A percentile compares a stretch with the other conserved stretches of the same genome.
phyloP scores from a whole-genome alignment of 2,888 invertebrate genomes.

The Cataglyphis rosenhaueri region DNA sequence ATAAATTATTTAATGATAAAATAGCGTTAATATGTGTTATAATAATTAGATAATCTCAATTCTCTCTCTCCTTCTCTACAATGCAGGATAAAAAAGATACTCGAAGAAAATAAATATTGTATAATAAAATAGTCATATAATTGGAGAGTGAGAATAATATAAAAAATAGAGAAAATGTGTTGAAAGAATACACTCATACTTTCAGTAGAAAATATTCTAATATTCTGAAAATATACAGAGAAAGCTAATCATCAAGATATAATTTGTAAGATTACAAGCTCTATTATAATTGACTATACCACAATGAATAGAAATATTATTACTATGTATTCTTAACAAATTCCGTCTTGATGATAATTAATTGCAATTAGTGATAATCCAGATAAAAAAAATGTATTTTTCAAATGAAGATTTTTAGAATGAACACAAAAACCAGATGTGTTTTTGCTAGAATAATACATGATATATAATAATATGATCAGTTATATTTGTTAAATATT shows the following conservation, averaged over 20 bases:
- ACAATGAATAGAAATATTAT: conserved; percentile 25
- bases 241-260: conserved; percentile 30
- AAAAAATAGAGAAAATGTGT: not conserved
- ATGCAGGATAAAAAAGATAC: not conserved
- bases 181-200: conserved; percentile 27
- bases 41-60: conserved; percentile 3
- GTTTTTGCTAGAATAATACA: conserved; percentile 30
- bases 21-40: not conserved
- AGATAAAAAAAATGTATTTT: conserved; percentile 35
- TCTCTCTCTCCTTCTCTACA: not conserved
- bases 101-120: conserved; percentile 26
- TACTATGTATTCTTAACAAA: conserved; percentile 15
- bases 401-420: conserved; percentile 44
- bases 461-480: not conserved
- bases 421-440: not conserved
- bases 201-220: conserved; percentile 5
- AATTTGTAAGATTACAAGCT: conserved; percentile 26
- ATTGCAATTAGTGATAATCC: conserved; percentile 28
- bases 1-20: conserved; percentile 21
- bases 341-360: conserved; percentile 27
- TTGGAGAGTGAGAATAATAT: conserved; percentile 30
- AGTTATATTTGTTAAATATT: conserved; percentile 39
- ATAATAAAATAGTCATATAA: conserved; percentile 37
- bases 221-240: not conserved
- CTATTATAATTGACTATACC: conserved; percentile 8